Base-by-base conservation (phyloP, 37 sponge, comb jelly and placozoan genomes). In the Agelas oroides region DNA sequence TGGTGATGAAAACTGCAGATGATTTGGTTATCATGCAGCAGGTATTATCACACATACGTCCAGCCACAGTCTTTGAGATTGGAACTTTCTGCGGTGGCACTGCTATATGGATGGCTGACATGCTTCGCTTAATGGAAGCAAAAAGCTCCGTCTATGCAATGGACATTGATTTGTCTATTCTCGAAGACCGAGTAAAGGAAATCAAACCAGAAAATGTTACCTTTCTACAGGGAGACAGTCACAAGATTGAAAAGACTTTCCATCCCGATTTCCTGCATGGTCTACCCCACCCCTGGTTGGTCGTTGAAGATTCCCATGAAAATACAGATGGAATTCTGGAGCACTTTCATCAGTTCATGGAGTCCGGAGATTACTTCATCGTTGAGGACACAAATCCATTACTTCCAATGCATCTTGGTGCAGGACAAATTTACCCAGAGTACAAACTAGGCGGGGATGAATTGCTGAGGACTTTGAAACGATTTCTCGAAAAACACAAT, bases 21-120 rank as follows among this genome's bases (percentile, higher is more conserved):
- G 91, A 91, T 30, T 30, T 76, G n/a, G 23, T 30, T 53, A 38
- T 85, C 18, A 54, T 53, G 17, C 66, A 89, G 18, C 84, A 85
- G 70, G 38, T 93, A 52, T 39, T 93, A 6, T 75, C 53, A 30
- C 39, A 81, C 40, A 57, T 88, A 17, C 56, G 55, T 21, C 93
- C 93, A 63, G 65, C 56, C 5, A 85, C 86, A 8, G 73, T 93
- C 11, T 81, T 93, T 24, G 93, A 93, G 79, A n/a, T 93, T 35
- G 93, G 93, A 25, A 65, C 83, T 1, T 92, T 76, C 31, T 30
- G n/a, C 25, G 88, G 92, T 25, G 92, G 84, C 13, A 63, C 79
- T 70, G 83, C 93, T 46, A 5, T 93, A 0, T 88, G 86, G 86
- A 76, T 85, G 38, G 82, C 77, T 11, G 89, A 93, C 73, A 85